A percentile compares a stretch with the other conserved stretches of the same genome.
Evolutionary conservation across 2,888 invertebrate genomes (phyloP).

Genomic region (Chorisops tibialis): DNA sequence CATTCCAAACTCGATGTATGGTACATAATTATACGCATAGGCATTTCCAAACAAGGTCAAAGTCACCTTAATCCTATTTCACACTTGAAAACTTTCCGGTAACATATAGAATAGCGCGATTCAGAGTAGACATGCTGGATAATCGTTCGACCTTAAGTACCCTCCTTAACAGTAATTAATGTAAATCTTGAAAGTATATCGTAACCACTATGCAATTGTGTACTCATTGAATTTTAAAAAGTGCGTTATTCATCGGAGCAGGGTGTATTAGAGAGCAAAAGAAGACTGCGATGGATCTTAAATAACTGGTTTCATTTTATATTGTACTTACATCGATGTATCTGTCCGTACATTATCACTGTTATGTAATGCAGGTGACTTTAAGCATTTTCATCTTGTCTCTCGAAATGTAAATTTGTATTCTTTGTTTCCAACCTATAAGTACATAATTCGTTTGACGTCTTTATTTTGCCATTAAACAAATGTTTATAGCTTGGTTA

Average conservation of each 20-base stretch:
- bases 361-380: constrained; percentile 27
- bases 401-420: constrained; percentile 3
- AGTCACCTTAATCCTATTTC: constrained; percentile 4
- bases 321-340: neutral
- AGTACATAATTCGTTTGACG: too few species aligned
- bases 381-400: constrained; percentile 14
- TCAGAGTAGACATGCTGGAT: too few species aligned
- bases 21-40: too few species aligned
- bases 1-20: too few species aligned
- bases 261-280: neutral
- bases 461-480: neutral
- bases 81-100: too few species aligned
- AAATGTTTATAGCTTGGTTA: too few species aligned
- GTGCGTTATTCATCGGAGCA: constrained; percentile 3
- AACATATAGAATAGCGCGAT: too few species aligned
- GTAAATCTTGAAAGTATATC: neutral
- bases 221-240: constrained; percentile 20
- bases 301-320: constrained; percentile 26
- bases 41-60: constrained; percentile 4
- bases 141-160: neutral
- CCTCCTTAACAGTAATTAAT: constrained; percentile 10
- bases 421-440: neutral
- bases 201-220: neutral
- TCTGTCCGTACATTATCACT: constrained; percentile 19
- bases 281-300: constrained; percentile 24